Evolutionary conservation across 2,113 vertebrate genomes (phyloP), one percentile per base, ranked within the genome.

Genomic region (Tamias sibiricus): DNA sequence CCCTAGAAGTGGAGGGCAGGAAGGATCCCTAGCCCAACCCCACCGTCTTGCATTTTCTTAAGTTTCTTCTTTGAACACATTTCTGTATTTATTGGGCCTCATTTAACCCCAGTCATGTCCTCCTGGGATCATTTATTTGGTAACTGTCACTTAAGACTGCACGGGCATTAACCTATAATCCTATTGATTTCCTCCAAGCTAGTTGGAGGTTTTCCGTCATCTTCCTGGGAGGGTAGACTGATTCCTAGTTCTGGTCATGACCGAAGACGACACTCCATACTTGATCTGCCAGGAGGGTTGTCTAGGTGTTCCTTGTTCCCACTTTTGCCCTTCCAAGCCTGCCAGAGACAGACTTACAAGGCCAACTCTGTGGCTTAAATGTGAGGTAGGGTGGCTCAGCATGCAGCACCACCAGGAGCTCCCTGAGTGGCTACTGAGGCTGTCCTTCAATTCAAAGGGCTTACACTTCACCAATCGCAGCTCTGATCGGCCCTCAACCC

Each of bases 61-160:
- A 80, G 87, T 88, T 94, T 94, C 75, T 84, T 95, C 95, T 97
- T 97, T 96, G 95, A 98, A 98, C 97, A 94, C n/a, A 52, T 96
- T 77, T 97, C 93, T 96, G 98, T 98, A 98, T 98, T 98, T 98
- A 98, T 98, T 98, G 97, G 83, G 74, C 98, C 98, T 99, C 98
- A 98, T 98, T 98, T 98, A 98, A 98, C 98, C 98, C 96, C 96
- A 95, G 96, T 97, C 97, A 97, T 98, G 97, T 98, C 98, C 98
- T 97, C 97, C 98, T 97, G 98, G 98, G 98, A 98, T 98, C 98
- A 98, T 98, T 98, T 98, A 98, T 98, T 98, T 98, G 98, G 98
- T 98, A 98, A 98, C 98, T 98, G 98, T 98, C 98, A 98, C 97
- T 98, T 98, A 92, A 92, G 98, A 97, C 98, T 98, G 98, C 98